A percentile compares a stretch with the other conserved stretches of the same genome.
Conservation (phyloP, 2,797 vertebrate species). For the Bradypus variegatus region DNA sequence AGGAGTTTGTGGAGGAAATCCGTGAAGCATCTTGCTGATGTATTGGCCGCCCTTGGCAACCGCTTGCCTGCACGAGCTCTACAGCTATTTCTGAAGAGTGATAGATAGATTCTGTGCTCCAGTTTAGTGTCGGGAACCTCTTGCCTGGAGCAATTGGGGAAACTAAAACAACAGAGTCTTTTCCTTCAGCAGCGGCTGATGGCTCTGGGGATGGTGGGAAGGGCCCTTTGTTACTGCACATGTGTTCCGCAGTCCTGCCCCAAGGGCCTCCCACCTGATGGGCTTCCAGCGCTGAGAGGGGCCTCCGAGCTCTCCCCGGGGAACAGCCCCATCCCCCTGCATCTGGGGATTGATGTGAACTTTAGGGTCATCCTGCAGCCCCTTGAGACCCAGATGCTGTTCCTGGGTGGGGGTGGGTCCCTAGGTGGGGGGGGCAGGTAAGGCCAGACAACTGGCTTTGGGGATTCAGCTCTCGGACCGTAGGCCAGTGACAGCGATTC, state of each 20-base stretch:
- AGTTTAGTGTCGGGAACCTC: background rate
- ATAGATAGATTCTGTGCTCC: background rate
- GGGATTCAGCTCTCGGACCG: background rate
- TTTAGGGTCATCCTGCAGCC: background rate
- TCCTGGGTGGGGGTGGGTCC: fast-evolving
- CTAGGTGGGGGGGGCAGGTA: too few relatives aligned
- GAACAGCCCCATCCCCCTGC: fast-evolving
- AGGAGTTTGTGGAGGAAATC: background rate
- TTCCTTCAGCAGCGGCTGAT: background rate
- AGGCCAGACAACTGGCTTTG: fast-evolving
- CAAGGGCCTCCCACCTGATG: background rate
- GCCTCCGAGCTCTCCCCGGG: background rate
- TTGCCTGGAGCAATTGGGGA: background rate
- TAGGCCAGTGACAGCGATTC: background rate
- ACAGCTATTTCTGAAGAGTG: background rate
- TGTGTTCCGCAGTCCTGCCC: background rate
- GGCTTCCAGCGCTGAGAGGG: fast-evolving
- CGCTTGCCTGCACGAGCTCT: fast-evolving
- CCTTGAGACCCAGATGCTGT: background rate
- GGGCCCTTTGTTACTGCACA: background rate
- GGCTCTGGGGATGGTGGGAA: background rate
- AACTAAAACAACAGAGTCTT: background rate
- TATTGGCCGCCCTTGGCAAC: background rate
- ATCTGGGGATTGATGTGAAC: fast-evolving
- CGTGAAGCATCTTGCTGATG: fast-evolving